A percentile compares a stretch with the other conserved stretches of the same genome.
Conservation (phyloP, 2,888 invertebrate genomes). For the Nemurella pictetii region DNA sequence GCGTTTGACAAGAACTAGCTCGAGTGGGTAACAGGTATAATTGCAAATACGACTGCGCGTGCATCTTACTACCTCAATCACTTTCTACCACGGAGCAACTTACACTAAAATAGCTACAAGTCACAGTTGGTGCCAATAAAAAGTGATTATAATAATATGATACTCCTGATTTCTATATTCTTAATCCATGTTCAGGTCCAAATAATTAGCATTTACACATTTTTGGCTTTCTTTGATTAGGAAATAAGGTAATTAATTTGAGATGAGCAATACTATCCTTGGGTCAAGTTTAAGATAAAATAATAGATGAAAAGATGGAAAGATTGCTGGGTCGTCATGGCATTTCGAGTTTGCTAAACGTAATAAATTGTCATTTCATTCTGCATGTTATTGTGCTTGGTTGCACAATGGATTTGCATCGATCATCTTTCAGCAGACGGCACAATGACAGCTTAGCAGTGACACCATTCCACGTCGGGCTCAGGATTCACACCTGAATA, state of each 20-base stretch:
- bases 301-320: no score
- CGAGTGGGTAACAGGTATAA: not conserved
- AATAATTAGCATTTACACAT: not conserved
- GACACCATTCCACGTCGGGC: not conserved
- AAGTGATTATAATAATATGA: not conserved
- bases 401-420: no score
- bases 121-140: not conserved
- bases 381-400: no score
- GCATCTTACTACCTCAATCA: not conserved
- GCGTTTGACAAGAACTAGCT: not conserved
- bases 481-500: not conserved
- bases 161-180: not conserved
- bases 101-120: not conserved
- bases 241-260: no score
- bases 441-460: not conserved
- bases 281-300: no score
- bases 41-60: not conserved
- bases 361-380: no score
- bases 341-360: no score
- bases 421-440: no score
- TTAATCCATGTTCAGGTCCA: not conserved
- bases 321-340: no score
- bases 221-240: not conserved
- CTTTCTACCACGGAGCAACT: not conserved
- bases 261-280: no score